A percentile compares a stretch with the other conserved stretches of the same genome.
Conservation (phyloP, 2,797 vertebrate species). For the Poecilia gillii region DNA sequence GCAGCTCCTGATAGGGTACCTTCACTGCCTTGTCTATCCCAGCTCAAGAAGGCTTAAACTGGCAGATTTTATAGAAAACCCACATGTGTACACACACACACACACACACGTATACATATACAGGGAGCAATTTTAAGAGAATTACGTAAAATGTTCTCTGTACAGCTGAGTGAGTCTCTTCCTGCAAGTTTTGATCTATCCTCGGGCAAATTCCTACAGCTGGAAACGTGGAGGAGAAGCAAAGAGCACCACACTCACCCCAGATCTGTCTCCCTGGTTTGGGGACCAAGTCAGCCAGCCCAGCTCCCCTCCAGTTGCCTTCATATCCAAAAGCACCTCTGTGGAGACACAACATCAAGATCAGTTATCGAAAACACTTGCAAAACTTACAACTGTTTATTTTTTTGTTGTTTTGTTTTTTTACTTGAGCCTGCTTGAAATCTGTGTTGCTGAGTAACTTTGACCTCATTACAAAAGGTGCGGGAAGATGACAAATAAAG, state of each 20-base stretch:
- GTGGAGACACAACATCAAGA: constrained; percentile 49
- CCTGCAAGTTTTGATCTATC: constrained; percentile 37
- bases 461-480: neutral
- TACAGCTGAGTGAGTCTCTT: constrained; percentile 13
- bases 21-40: constrained; percentile 23
- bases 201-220: constrained; percentile 52
- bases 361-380: neutral
- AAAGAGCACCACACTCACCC: constrained; percentile 83
- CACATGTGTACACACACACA: constrained; percentile 2
- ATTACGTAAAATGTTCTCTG: constrained; percentile 48
- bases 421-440: neutral
- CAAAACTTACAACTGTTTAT: neutral
- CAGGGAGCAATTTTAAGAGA: constrained; percentile 14
- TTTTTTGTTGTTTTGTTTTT: neutral
- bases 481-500: neutral
- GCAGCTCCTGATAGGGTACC: constrained; percentile 38
- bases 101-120: constrained; percentile 7
- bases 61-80: constrained; percentile 30
- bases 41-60: constrained; percentile 17
- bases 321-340: constrained; percentile 95
- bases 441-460: neutral
- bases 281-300: constrained; percentile 92
- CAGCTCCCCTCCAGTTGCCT: constrained; percentile 88
- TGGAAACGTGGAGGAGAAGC: constrained; percentile 38
- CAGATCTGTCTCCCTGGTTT: constrained; percentile 80